phyloP scores from a whole-genome alignment of 2,888 invertebrate species.

The Escarpia spicata region DNA sequence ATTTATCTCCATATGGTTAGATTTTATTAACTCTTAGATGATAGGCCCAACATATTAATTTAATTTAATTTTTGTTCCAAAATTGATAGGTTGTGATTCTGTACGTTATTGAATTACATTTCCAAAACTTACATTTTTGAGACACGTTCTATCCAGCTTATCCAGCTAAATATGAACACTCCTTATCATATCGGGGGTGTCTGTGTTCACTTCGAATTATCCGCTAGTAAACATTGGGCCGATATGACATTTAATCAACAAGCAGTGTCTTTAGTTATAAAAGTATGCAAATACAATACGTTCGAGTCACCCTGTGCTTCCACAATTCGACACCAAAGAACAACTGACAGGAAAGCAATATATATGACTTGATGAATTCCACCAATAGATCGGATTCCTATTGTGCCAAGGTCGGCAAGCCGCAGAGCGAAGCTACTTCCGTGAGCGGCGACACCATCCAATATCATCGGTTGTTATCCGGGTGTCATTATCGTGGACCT shows the following conservation, averaged over 20 bases:
- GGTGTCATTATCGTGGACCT: neutral
- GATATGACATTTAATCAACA: neutral
- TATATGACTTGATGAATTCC: neutral
- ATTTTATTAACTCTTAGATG: too few relatives aligned
- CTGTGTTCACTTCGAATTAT: neutral
- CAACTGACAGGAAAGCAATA: neutral
- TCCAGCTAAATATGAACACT: neutral
- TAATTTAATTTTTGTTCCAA: too few relatives aligned
- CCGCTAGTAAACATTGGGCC: neutral
- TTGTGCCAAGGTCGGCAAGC: neutral
- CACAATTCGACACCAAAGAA: neutral
- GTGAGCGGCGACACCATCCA: neutral
- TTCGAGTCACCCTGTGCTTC: too few relatives aligned
- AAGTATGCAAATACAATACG: too few relatives aligned
- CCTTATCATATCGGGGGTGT: neutral
- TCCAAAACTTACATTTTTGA: too few relatives aligned
- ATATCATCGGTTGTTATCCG: neutral
- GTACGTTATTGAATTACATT: too few relatives aligned
- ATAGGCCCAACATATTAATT: too few relatives aligned
- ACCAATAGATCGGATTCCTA: neutral
- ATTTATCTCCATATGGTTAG: too few relatives aligned
- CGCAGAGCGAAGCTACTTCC: neutral
- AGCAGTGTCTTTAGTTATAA: too few relatives aligned
- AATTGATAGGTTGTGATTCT: too few relatives aligned
- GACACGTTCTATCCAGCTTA: neutral